Evolutionary conservation across 2,888 invertebrate genomes (phyloP).

Genomic region (Bombylius discolor): DNA sequence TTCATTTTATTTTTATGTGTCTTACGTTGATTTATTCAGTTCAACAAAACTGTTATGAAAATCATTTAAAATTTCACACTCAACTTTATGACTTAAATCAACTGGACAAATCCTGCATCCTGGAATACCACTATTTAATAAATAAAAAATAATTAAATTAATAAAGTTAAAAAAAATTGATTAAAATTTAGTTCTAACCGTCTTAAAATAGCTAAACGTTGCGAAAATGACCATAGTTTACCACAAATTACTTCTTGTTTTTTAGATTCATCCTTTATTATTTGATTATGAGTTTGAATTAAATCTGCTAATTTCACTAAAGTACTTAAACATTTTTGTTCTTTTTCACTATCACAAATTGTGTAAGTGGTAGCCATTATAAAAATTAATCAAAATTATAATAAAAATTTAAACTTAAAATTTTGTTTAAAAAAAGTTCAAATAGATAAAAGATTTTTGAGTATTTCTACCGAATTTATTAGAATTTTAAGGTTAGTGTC

Average conservation of each 20-base stretch:
- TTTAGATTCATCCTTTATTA: not conserved
- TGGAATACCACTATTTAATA: not conserved
- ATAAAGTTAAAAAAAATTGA: too few species aligned
- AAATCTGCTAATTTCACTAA: not conserved
- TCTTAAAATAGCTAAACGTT: not conserved
- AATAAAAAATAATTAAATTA: not conserved
- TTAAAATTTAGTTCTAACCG: too few species aligned
- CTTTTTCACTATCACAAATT: slow-evolving; percentile 39
- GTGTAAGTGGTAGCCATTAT: slow-evolving; percentile 25
- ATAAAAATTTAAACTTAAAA: too few species aligned
- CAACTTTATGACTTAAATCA: not conserved
- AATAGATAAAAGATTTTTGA: too few species aligned
- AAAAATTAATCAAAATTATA: too few species aligned
- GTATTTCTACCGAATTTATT: too few species aligned
- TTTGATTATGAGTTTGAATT: not conserved
- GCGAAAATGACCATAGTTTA: not conserved
- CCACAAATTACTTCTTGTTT: not conserved
- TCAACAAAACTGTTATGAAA: not conserved
- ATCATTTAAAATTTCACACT: not conserved
- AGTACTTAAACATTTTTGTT: not conserved
- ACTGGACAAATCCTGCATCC: not conserved
- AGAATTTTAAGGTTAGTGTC: too few species aligned
- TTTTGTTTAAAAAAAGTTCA: too few species aligned
- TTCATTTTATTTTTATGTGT: not conserved
- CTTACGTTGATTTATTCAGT: not conserved